phyloP scores from a whole-genome alignment of 2,797 vertebrate species.

The Coregonus sp. region DNA sequence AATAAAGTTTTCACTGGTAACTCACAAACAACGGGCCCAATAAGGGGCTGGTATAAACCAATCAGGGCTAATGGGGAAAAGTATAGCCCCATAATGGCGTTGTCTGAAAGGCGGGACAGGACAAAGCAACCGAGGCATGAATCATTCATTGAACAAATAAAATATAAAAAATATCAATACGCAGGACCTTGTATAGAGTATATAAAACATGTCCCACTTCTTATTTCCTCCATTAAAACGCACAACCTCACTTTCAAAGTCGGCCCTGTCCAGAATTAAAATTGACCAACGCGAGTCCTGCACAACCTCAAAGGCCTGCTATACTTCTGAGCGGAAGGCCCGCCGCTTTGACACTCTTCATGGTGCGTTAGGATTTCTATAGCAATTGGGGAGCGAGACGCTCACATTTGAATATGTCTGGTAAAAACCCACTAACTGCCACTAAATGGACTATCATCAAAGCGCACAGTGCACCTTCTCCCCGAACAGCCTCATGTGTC shows the following conservation, averaged over 20 bases:
- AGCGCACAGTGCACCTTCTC: constrained; percentile 74
- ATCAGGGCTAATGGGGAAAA: constrained; percentile 83
- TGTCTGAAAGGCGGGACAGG: constrained; percentile 81
- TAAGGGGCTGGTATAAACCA: constrained; percentile 77
- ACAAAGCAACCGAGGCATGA: constrained; percentile 88
- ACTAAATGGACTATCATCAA: constrained; percentile 86
- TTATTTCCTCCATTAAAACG: constrained; percentile 88
- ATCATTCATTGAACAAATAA: constrained; percentile 96
- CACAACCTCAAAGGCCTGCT: constrained; percentile 89
- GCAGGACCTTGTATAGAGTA: constrained; percentile 88
- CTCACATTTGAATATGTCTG: constrained; percentile 85
- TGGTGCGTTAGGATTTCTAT: constrained; percentile 94
- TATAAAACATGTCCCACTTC: constrained; percentile 88
- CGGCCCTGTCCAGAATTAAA: constrained; percentile 85
- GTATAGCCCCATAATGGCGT: constrained; percentile 86
- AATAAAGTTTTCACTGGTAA: constrained; percentile 62
- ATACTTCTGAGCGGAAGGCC: constrained; percentile 86
- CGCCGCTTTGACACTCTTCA: constrained; percentile 89
- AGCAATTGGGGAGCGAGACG: constrained; percentile 85
- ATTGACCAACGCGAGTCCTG: constrained; percentile 88
- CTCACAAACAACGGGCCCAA: constrained; percentile 77
- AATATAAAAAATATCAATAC: constrained; percentile 94
- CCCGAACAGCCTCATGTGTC: constrained; percentile 31
- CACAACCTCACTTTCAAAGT: constrained; percentile 83
- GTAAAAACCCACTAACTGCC: constrained; percentile 85